Evolutionary conservation across 2,113 vertebrate genomes (phyloP).

Genomic region (Columba livia): DNA sequence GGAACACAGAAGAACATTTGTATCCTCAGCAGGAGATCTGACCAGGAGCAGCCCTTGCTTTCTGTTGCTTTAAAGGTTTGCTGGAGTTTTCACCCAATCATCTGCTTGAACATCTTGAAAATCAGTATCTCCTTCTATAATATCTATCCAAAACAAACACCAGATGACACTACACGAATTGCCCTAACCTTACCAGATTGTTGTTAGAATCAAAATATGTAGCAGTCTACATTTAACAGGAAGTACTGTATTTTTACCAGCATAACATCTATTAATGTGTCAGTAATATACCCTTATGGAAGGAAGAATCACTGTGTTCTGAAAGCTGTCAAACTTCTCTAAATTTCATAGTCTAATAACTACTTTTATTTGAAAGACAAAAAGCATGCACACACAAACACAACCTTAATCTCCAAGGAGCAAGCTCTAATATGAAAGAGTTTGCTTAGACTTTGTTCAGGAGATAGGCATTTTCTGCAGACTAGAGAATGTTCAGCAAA

Average conservation of each 20-base stretch:
- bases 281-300: constrained; percentile 46
- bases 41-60: constrained; percentile 67
- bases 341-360: constrained; percentile 51
- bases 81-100: constrained; percentile 74
- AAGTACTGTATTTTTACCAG: constrained; percentile 72
- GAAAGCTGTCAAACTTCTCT: constrained; percentile 54
- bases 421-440: constrained; percentile 14
- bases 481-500: background rate
- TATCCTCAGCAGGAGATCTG: constrained; percentile 58
- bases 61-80: constrained; percentile 74
- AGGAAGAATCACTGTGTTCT: constrained; percentile 7
- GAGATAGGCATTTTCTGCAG: background rate
- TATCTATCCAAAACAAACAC: constrained; percentile 78
- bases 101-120: constrained; percentile 81
- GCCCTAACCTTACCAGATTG: constrained; percentile 81
- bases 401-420: constrained; percentile 11
- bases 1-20: constrained; percentile 51
- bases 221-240: constrained; percentile 73
- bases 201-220: constrained; percentile 79
- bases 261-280: constrained; percentile 68
- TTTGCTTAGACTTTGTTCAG: constrained; percentile 29
- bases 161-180: constrained; percentile 78
- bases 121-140: constrained; percentile 74
- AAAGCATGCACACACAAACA: constrained; percentile 32
- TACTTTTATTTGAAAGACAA: constrained; percentile 38